Base-by-base conservation (phyloP, 2,888 invertebrate species). In the Drosophila subsilvestris region DNA sequence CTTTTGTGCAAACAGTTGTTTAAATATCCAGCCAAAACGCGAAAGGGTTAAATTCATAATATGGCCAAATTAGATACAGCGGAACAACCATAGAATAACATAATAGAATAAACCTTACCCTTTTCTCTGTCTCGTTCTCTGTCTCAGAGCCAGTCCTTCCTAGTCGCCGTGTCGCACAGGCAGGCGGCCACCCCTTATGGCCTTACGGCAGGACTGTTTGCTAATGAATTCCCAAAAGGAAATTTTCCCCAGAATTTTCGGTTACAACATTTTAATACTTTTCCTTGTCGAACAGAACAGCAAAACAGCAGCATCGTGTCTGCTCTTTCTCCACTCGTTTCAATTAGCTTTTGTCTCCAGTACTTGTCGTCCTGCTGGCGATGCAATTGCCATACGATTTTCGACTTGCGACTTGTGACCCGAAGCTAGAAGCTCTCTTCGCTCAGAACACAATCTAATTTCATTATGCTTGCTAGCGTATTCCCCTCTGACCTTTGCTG, bases 181-280 rank as follows among this genome's bases (percentile, higher is more conserved):
- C n/a, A 6, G 22, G 22, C 25, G 4, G 22, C 42, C 25, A 20
- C 6, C 61, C 54, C n/a, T 25, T 43, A 18, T 32, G 37, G 37
- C 37, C 37, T 37, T 37, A 37, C 37, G 37, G 37, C 6, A 37
- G 37, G 37, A 37, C 62, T 56, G 4, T 57, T 20, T 47, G 77
- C 86, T 89, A 89, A 89, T 89, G 89, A 89, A 90, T 87, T 89
- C 89, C 89, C 90, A 71, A 67, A 79, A 78, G 85, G 85, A 86
- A 88, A 80, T 83, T 83, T 76, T 25, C 63, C 74, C 80, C 80
- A 72, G 73, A 82, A 83, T 43, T 86, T 86, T 86, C 69, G 89
- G 81, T 75, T 80, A 83, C 83, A 80, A 82, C 63, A 88, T 80
- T 83, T 83, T 88, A 83, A 83, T 88, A 80, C 84, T 75, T 88